phyloP scores from a whole-genome alignment of 2,113 vertebrate species.

The Uropsilus gracilis region DNA sequence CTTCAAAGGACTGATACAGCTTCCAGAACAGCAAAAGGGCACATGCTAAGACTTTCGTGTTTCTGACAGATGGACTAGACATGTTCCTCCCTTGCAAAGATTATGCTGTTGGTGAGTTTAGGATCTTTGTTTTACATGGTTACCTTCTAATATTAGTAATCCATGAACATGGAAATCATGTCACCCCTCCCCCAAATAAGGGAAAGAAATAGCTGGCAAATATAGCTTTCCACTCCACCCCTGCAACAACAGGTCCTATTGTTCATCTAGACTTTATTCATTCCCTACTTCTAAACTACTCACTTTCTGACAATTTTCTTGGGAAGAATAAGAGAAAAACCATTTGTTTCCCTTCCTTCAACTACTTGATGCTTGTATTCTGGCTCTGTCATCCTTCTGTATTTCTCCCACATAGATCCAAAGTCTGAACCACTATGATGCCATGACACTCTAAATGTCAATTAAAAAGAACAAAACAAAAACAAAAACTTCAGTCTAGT shows the following conservation, averaged over 20 bases:
- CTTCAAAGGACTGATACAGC: constrained; percentile 84
- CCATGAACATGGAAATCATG: neutral
- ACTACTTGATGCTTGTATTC: constrained; percentile 20
- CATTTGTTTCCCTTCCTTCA: neutral
- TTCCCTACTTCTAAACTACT: neutral
- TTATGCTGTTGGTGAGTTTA: constrained; percentile 61
- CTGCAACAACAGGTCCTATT: neutral
- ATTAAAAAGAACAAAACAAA: neutral
- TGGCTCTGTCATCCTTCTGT: neutral
- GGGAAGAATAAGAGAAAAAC: neutral
- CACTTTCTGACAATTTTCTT: neutral
- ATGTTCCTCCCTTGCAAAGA: constrained; percentile 70
- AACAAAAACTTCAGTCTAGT: constrained; percentile 7
- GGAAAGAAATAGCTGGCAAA: neutral
- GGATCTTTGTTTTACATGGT: constrained; percentile 32
- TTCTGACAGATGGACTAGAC: constrained; percentile 78
- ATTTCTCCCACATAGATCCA: neutral
- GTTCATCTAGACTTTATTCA: neutral
- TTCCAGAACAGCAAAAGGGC: constrained; percentile 80
- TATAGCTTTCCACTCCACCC: neutral
- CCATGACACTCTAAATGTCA: neutral
- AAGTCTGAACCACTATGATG: neutral
- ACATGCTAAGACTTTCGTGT: constrained; percentile 70
- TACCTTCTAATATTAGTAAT: constrained; percentile 74
- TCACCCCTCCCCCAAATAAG: neutral